These are phyloP conservation scores for Cataglyphis albicans DNA, from an alignment of 2,888 invertebrate species.

Conservation along the genomic window DNA sequence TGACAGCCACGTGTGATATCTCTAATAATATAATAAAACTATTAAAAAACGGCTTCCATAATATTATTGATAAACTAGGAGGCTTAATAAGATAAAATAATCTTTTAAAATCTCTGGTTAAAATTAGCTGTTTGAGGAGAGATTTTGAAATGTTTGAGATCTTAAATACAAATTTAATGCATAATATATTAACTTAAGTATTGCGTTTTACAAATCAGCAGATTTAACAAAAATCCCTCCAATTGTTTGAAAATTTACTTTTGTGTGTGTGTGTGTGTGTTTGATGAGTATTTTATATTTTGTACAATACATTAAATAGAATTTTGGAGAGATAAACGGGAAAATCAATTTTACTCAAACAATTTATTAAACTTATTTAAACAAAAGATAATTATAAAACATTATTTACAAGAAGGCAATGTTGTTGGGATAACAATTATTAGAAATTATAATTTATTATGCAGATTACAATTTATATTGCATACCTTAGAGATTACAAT, in stretches of 20 bases:
- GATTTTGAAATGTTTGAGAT: background rate
- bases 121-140: background rate
- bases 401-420: background rate
- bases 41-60: background rate
- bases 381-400: background rate
- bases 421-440: background rate
- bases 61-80: background rate
- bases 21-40: background rate
- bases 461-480: background rate
- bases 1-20: background rate
- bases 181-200: background rate
- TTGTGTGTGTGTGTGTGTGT: background rate
- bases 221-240: background rate
- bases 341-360: background rate
- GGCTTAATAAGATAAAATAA: conserved; percentile 1
- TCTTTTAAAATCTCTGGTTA: background rate
- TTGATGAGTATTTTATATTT: background rate
- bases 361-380: background rate
- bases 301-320: background rate
- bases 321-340: background rate
- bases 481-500: background rate
- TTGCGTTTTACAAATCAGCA: background rate
- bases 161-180: background rate
- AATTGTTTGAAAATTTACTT: background rate
- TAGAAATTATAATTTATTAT: no score